Base-by-base conservation (phyloP, 2,888 invertebrate genomes). In the Monochamus alternatus region DNA sequence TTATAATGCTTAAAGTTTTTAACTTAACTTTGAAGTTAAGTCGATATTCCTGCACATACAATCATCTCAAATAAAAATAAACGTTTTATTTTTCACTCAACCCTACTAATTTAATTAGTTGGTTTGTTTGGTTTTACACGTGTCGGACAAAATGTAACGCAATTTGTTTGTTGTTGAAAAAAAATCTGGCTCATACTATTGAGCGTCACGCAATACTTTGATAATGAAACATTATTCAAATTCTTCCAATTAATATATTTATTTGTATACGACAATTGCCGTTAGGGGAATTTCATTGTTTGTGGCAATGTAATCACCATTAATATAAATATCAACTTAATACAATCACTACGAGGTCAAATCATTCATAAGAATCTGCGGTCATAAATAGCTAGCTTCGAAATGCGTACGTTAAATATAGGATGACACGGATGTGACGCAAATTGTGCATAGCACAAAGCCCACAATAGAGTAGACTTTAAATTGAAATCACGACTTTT, bases 401-500 rank as follows among this genome's bases (percentile, higher is more conserved):
- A 12, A 67, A 44, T 38, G 68, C 43, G 43, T 58, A 38, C 31
- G 58, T 43, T 8, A 14, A 44, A 47, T 9, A 47, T 30, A n/a
- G 52, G 52, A 47, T 38, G 22, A 10, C 14, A 60, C 59, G 44
- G 14, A 32, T 1, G 22, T 31, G 30, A 12, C 51, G 60, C 22
- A 69, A 59, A 10, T 44, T 12, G 43, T 55, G 43, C 58, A 68
- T 67, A 67, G 67, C 12, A n/a, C 67, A 67, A 67, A 67, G 67
- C 55, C 67, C 55, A n/a, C n/a, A 43, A 8, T 43, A 43, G 43
- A 5, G 5, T 43, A 43, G 43, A 47, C 47, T 47, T 47, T 12
- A 12, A 47, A 5, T 47, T 8, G 8, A 47, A 12, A 47, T 12
- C 3, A 10, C 47, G 10, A 5, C 12, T 55, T 55, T 14, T 55